Percentiles rank a stretch among this genome's conserved stretches.
Evolutionary conservation across 2,888 invertebrate genomes (phyloP).

Genomic region (Tolmerus cingulatus): DNA sequence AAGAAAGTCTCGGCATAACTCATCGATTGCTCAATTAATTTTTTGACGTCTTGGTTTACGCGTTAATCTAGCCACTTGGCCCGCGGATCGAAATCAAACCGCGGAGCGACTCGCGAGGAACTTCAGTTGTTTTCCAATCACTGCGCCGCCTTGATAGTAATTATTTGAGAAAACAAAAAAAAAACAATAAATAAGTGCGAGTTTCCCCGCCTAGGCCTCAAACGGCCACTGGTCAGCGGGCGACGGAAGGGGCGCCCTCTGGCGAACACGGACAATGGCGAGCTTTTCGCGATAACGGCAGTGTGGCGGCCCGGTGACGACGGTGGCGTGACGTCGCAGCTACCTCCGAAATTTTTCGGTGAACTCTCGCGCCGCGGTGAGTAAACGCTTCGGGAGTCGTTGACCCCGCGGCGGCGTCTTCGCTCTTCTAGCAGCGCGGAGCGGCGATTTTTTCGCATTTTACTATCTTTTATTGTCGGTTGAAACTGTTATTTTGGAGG

Average conservation of each 20-base stretch:
- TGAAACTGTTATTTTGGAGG: conserved; percentile 35
- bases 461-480: conserved; percentile 29
- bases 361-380: not conserved
- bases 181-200: not conserved
- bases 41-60: not conserved
- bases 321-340: not conserved
- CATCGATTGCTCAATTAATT: not conserved
- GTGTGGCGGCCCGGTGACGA: not conserved
- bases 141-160: not conserved
- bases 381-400: conserved; percentile 3
- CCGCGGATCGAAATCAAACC: not conserved
- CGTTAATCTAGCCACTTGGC: not conserved
- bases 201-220: not conserved
- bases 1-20: not conserved
- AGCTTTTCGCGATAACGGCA: not conserved
- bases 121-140: not conserved
- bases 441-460: conserved; percentile 4
- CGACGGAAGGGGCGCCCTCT: not conserved
- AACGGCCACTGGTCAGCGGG: not conserved
- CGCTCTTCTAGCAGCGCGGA: not conserved
- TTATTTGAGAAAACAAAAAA: not conserved
- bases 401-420: not conserved
- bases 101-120: not conserved
- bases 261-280: not conserved
- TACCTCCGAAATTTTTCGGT: not conserved